A percentile compares a stretch with the other conserved stretches of the same genome.
These are phyloP conservation scores for Leptocoma aspasia DNA, from an alignment of 2,113 vertebrate species.

Conservation along the genomic window DNA sequence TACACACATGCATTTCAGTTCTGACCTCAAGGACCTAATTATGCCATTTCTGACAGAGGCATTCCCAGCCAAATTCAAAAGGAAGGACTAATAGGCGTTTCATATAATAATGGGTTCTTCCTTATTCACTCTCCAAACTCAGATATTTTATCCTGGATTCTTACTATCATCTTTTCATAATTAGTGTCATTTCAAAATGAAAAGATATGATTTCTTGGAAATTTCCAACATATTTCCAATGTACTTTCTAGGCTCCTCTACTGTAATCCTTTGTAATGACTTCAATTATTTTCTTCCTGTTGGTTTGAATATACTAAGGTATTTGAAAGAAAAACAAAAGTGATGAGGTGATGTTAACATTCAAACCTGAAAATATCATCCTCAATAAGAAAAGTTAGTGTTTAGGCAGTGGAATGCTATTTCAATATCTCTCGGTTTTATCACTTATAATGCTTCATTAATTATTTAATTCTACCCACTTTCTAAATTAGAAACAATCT, in stretches of 20 bases:
- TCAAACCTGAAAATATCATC: not conserved
- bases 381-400: not conserved
- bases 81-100: not conserved
- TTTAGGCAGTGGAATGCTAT: not conserved
- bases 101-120: not conserved
- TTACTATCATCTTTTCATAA: not conserved
- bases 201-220: not conserved
- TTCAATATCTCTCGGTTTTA: not conserved
- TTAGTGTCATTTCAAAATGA: not conserved
- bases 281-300: not conserved
- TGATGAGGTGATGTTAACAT: not conserved
- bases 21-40: not conserved
- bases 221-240: not conserved
- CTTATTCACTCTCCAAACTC: not conserved
- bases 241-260: not conserved
- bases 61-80: not conserved
- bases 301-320: not conserved
- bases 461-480: not conserved
- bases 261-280: not conserved
- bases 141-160: not conserved
- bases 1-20: not conserved
- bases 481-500: constrained; percentile 2
- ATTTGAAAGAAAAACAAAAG: not conserved
- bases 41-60: not conserved
- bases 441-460: not conserved